Base-by-base conservation (phyloP, 2,888 invertebrate genomes). In the Xiphydria camelus region DNA sequence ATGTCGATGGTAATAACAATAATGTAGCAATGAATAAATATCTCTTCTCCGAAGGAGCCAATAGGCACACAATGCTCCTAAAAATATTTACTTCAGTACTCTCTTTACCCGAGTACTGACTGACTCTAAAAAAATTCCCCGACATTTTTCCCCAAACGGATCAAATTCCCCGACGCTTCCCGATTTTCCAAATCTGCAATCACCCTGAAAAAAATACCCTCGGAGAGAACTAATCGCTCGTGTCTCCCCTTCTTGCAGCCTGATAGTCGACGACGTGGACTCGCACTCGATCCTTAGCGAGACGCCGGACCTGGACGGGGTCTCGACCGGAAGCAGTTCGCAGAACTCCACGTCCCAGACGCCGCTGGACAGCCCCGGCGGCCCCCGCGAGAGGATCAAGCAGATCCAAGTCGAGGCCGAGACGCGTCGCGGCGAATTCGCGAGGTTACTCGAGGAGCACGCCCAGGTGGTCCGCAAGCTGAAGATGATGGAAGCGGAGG, bases 401-500 rank as follows among this genome's bases (percentile, higher is more conserved):
- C 68, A 66, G 37, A 68, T 68, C 37, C 69, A 77, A 66, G 74
- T 70, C 29, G 76, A 76, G 47, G 76, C 76, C 4, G 76, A 76
- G 52, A 74, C 72, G 22, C 68, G 76, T 35, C 67, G 76, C 41
- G 70, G 65, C 41, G 76, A 76, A 49, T 77, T 77, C 53, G 76
- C 76, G 18, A 62, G 73, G 47, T 61, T 77, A 14, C 59, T 77
- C 21, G 77, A 77, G 45, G 76, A 77, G 48, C 76, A 77, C 53
- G 76, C 76, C 21, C 76, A 77, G 55, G 75, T 77, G 14, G 74
- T 77, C 20, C 66, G 70, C 38, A 72, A 73, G 53, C 58, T 77
- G 51, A 76, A 76, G 53, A 71, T 75, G 53, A 75, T 77, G 68
- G 77, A 77, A 40, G 72, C 68, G 7, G 68, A 68, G 45, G 68